Percentiles rank a stretch among this genome's conserved stretches.
These are phyloP conservation scores for Kobus ellipsiprymnus DNA, from an alignment of 2,113 vertebrate genomes.

Conservation along the genomic window DNA sequence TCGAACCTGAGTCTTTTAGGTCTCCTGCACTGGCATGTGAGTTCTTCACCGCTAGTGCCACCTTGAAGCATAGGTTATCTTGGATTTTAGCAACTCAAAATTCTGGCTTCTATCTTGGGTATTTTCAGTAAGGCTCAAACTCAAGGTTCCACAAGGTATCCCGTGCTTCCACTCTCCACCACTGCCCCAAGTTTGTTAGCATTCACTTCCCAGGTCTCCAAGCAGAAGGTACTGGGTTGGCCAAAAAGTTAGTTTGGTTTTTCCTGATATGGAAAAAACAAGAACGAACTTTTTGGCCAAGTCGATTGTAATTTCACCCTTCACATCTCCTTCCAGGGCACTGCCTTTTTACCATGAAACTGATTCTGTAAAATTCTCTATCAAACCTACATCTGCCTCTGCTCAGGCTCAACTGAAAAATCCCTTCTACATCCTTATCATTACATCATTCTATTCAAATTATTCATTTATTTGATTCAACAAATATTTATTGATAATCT, in stretches of 20 bases:
- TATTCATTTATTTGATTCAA: neutral
- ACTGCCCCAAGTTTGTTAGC: accelerated
- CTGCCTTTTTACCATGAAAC: neutral
- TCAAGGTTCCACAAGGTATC: neutral
- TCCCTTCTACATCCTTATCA: neutral
- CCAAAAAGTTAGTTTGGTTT: neutral
- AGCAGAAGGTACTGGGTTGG: neutral
- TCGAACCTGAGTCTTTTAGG: neutral
- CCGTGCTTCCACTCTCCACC: neutral
- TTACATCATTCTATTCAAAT: neutral
- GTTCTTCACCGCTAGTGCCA: neutral
- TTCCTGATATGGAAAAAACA: neutral
- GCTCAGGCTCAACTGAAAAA: neutral
- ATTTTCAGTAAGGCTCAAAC: neutral
- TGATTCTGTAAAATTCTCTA: neutral
- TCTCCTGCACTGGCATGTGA: neutral
- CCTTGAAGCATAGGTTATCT: neutral
- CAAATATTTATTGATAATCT: neutral
- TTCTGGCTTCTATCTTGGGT: neutral
- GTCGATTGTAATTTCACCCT: neutral
- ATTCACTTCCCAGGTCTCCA: neutral
- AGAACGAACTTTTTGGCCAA: neutral
- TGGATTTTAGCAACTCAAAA: neutral
- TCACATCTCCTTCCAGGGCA: neutral
- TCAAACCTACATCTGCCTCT: neutral